Conservation (phyloP, 2,888 invertebrate genomes). For the Bhutanitis thaidina region DNA sequence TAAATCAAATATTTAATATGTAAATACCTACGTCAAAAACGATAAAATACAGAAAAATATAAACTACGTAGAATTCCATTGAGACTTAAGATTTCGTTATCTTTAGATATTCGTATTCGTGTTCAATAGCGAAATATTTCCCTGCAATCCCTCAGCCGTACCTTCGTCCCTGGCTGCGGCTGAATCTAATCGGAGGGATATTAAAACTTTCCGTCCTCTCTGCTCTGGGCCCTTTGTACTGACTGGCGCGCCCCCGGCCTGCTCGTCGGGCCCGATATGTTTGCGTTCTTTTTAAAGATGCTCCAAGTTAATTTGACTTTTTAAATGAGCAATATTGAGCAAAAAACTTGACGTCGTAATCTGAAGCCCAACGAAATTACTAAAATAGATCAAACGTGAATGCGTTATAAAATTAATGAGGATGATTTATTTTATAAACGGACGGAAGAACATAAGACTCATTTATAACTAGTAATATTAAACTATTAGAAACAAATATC, state of each 20-base stretch:
- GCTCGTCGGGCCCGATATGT: constrained; percentile 34
- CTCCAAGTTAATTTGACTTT: constrained; percentile 46
- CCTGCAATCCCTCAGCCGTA: constrained; percentile 47
- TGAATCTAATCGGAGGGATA: constrained; percentile 75
- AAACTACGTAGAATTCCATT: constrained; percentile 21
- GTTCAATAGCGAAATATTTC: constrained; percentile 60
- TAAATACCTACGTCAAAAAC: too few species aligned
- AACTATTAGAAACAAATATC: too few species aligned
- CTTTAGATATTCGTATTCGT: constrained; percentile 58
- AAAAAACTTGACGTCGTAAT: constrained; percentile 12
- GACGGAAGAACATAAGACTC: too few species aligned
- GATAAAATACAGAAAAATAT: neutral
- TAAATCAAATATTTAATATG: too few species aligned
- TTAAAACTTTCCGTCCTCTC: constrained; percentile 73
- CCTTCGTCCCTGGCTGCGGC: constrained; percentile 57
- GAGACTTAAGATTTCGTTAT: constrained; percentile 55
- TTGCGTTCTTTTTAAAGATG: constrained; percentile 45
- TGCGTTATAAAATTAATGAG: too few species aligned
- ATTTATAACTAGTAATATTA: too few species aligned
- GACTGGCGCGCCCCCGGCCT: constrained; percentile 38
- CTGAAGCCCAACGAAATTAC: neutral
- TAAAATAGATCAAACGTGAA: neutral
- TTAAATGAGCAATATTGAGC: constrained; percentile 25
- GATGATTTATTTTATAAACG: too few species aligned
- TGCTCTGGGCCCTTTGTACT: constrained; percentile 54